Evolutionary conservation across 2,888 invertebrate genomes (phyloP), one percentile per base, ranked within the genome.

Genomic region (Malthinus seriepunctatus): DNA sequence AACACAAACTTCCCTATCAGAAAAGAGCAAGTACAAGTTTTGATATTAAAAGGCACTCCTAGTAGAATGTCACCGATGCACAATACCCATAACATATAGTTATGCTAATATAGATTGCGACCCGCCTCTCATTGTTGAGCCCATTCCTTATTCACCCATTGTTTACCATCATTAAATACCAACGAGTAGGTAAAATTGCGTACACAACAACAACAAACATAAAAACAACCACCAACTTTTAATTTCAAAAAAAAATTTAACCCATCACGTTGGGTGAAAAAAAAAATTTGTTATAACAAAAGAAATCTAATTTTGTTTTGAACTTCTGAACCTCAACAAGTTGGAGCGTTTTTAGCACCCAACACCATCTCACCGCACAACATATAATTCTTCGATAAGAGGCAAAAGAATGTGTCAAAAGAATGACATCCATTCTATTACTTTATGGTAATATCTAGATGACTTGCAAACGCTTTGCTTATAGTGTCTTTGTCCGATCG

Each of bases 381-480:
- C 54, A 54, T 39, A 39, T 49, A 56, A 44, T 3, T 23, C 44
- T 15, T 42, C 56, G 50, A 56, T 56, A 56, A 50, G 49, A 56
- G 39, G 42, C 35, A 8, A 10, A 59, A 61, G 64, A 67, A 67
- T 66, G 67, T 62, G 64, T 66, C 67, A 65, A 65, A 63, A 61
- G 63, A 67, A 67, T 67, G 67, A 67, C 66, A 67, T 65, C 63
- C 63, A 63, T 66, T 66, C 64, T 65, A 65, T 67, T 66, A 67
- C 60, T 55, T 67, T 68, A 68, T 68, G 66, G 63, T 68, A 68
- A 68, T 67, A 61, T 62, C 62, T 52, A 51, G 62, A 64, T 68
- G 68, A 68, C 68, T 68, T 67, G 66, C 67, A 62, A 62, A 63
- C 47, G 60, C 51, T 23, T 39, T 35, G 32, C 50, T 39, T 51